Base-by-base conservation (phyloP, 2,797 vertebrate genomes). In the Hipposideros larvatus region DNA sequence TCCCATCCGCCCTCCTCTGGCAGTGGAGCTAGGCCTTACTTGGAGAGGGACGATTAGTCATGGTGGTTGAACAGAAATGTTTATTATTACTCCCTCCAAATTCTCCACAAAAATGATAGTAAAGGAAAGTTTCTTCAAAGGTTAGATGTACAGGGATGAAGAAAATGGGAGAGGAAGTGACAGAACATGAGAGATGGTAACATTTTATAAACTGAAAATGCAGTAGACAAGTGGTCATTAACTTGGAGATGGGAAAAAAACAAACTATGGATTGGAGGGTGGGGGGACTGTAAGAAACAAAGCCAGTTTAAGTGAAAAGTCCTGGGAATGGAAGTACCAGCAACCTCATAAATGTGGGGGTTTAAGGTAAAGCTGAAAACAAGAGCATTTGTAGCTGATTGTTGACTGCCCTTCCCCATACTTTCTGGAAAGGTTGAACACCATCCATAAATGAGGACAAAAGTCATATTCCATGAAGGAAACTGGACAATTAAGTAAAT, bases 401-500 rank as follows among this genome's bases (percentile, higher is more conserved):
- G 48, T 8, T 66, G 26, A 63, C 65, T 80, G 28, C 0, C 6
- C 4, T 31, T 77, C 28, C 46, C 5, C 2, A 16, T 18, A 19
- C 26, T 71, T 77, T 87, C 57, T 66, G 28, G 21, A 78, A 34
- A 87, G 21, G 22, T 5, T 70, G 41, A 87, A 66, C 11, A 65
- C 3, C 24, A 82, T 53, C 61, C 28, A 70, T 2, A 79, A 16
- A 22, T 65, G 61, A 82, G 4, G 5, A 57, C 65, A 63, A 91
- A 78, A 82, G 51, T 34, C 6, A n/a, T 59, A 78, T 55, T 66
- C 21, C 8, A 55, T 21, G 7, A 4, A 83, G 11, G 63, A 71
- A 90, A 87, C 3, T 11, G 26, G 61, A 94, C 8, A 71, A 83
- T 70, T 74, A 84, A 61, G 71, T 94, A 51, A 90, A 89, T 41